Percentiles rank a stretch among this genome's conserved stretches.
phyloP scores from a whole-genome alignment of 2,888 invertebrate genomes.

The Heliconius charithonia region DNA sequence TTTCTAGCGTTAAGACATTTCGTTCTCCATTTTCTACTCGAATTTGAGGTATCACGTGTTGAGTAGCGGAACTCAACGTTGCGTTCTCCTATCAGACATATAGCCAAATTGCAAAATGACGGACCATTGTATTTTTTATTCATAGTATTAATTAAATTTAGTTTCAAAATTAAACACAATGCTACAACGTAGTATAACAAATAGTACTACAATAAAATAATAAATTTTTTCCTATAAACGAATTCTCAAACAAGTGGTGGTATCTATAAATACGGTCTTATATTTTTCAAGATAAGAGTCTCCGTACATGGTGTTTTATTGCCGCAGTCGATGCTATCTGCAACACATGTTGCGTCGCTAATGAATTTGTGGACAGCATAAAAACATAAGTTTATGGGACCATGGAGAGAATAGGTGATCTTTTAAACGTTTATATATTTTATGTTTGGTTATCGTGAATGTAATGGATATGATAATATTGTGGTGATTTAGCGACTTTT shows the following conservation, averaged over 20 bases:
- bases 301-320: constrained; percentile 72
- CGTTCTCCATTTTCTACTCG: no score
- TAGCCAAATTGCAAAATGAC: no score
- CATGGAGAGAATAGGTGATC: constrained; percentile 18
- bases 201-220: not conserved
- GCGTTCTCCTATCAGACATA: no score
- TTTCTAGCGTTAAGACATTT: no score
- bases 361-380: constrained; percentile 66
- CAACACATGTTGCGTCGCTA: constrained; percentile 76
- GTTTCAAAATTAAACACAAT: no score
- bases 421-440: constrained; percentile 21
- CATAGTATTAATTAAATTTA: no score
- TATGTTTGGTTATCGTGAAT: not conserved
- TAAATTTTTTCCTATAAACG: not conserved
- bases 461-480: not conserved
- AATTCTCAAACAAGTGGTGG: constrained; percentile 6
- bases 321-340: constrained; percentile 67
- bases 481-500: not conserved
- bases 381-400: constrained; percentile 52
- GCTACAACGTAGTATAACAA: not conserved
- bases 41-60: no score
- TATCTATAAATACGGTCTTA: constrained; percentile 31
- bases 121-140: no score
- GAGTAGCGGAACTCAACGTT: no score
- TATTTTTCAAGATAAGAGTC: constrained; percentile 44